Conservation (phyloP, 2,797 vertebrate species). For the Limosa lapponica region DNA sequence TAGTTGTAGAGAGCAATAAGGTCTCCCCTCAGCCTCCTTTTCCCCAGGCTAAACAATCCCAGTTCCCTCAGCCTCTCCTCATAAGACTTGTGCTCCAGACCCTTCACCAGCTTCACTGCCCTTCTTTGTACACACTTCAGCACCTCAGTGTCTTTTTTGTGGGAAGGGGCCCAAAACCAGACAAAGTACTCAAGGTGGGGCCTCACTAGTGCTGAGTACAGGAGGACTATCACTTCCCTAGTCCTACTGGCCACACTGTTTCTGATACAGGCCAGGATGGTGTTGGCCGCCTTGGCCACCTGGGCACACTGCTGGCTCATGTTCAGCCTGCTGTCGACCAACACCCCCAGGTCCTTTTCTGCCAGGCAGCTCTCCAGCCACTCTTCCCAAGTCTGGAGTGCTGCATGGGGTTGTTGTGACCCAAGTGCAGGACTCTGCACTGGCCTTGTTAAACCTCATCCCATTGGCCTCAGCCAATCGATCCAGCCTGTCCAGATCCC, state of each 20-base stretch:
- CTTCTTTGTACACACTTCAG: neutral
- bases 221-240: neutral
- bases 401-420: no score
- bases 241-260: neutral
- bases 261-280: neutral
- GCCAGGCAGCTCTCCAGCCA: no score
- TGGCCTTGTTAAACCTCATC: no score
- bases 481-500: no score
- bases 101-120: neutral
- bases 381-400: no score
- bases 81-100: neutral
- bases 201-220: neutral
- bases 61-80: neutral
- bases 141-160: neutral
- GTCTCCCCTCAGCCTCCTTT: neutral
- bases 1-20: neutral
- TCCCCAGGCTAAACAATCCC: neutral
- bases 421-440: no score
- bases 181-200: no score
- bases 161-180: neutral
- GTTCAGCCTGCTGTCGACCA: no score
- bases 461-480: no score
- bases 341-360: no score
- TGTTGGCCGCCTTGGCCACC: no score
- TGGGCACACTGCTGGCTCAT: no score